Evolutionary conservation across 2,113 vertebrate genomes (phyloP).

Genomic region (Protomyctophum bolini): DNA sequence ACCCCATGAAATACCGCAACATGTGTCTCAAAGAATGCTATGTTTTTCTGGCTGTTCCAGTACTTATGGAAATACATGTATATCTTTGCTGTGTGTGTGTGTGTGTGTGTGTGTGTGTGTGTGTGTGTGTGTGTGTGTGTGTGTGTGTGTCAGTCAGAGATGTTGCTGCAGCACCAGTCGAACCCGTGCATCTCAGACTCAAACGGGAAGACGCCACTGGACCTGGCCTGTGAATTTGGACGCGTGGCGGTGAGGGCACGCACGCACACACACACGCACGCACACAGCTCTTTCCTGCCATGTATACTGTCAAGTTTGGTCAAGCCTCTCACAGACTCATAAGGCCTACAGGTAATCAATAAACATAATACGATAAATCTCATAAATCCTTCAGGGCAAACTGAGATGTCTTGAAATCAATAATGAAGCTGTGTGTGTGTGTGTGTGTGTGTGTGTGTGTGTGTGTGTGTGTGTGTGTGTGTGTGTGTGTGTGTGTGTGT

Average conservation of each 20-base stretch:
- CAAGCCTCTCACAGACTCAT: too few species aligned
- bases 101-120: slow-evolving; percentile 9
- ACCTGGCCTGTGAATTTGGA: slow-evolving; percentile 97
- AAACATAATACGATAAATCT: too few species aligned
- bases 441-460: background rate
- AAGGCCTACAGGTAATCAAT: too few species aligned
- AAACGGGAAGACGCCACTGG: slow-evolving; percentile 93
- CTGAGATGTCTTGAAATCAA: too few species aligned
- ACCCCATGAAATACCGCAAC: too few species aligned
- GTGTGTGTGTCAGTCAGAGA: slow-evolving; percentile 69
- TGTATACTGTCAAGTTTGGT: too few species aligned
- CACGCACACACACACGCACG: background rate
- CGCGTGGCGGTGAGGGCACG: slow-evolving; percentile 87
- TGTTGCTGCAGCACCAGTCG: slow-evolving; percentile 92
- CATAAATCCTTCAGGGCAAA: too few species aligned
- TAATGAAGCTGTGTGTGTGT: background rate
- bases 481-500: slow-evolving; percentile 5
- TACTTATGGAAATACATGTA: too few species aligned
- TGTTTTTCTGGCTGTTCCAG: too few species aligned
- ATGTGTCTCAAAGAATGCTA: too few species aligned
- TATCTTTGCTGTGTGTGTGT: slow-evolving; percentile 9
- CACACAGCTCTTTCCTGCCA: too few species aligned
- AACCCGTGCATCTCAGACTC: slow-evolving; percentile 97
- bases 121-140: slow-evolving; percentile 17
- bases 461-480: slow-evolving; percentile 11